Base-by-base conservation (phyloP, 1,140 invertebrate genomes). In the Idris sp. region DNA sequence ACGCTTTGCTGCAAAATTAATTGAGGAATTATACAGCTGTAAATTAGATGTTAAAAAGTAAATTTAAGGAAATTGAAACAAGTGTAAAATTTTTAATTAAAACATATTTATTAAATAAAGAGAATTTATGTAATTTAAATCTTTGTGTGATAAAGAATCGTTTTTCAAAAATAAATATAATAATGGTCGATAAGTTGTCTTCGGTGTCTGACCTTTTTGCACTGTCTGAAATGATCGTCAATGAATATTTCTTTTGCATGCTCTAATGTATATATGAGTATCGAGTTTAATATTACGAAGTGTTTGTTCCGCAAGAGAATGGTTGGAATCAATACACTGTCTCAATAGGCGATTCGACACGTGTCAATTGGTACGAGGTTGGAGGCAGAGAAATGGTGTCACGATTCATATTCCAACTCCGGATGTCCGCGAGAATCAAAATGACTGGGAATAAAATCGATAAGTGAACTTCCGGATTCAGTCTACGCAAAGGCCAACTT, bases 381-480 rank as follows among this genome's bases (percentile, higher is more conserved):
- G 35, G 44, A 64, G 64, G 59, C 53, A 48, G 26, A 41, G 59
- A 59, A 69, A 64, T 62, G 58, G 46, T 40, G 51, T 65, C 51
- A 69, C 64, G 51, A 65, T 75, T 75, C 58, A 69, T 65, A 64
- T 59, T 69, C 64, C 43, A 43, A 56, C 36, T 69, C 36, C 59
- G 65, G 49, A 69, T 44, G 51, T 69, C 38, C 64, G 64, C 18
- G 19, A 58, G 38, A 38, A 22, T 33, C 38, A 43, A 62, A 68
- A 56, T 35, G 38, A 59, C 58, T 64, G 18, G 22, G 33, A 68
- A 64, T 30, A 44, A 68, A 74, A 74, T 68, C 56, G 49, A 74
- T 68, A 40, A 40, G 35, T 5, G 35, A 33, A 33, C 9, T 33
- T 33, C 30, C 53, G 59, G 30, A 15, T 59, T 73, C 46, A 31